Conservation (phyloP, 1,140 invertebrate genomes). For the Lordiphosa stackelbergi region DNA sequence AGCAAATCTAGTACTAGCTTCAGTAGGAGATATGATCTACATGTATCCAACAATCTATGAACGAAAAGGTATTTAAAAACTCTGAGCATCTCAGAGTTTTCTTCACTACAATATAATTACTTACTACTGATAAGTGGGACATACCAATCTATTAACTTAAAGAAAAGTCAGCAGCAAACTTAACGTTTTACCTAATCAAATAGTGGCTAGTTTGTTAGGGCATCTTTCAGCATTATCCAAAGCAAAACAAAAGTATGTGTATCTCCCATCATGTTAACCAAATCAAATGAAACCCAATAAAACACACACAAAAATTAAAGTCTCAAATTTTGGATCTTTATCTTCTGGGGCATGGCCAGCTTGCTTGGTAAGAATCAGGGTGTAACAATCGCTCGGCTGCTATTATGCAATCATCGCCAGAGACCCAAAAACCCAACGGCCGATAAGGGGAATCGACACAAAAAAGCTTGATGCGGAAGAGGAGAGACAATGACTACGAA, state of each 20-base stretch:
- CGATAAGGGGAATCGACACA: slow-evolving; percentile 48
- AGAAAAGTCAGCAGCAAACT: slow-evolving; percentile 23
- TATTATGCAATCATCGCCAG: slow-evolving; percentile 47
- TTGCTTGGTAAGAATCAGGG: slow-evolving; percentile 30
- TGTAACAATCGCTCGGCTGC: not conserved
- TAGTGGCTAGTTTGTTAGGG: slow-evolving; percentile 40
- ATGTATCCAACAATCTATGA: slow-evolving; percentile 21
- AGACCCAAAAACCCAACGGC: slow-evolving; percentile 20
- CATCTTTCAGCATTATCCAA: slow-evolving; percentile 38
- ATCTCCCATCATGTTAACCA: slow-evolving; percentile 62
- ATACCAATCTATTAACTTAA: slow-evolving; percentile 35
- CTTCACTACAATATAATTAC: slow-evolving; percentile 32
- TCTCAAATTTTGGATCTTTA: slow-evolving; percentile 1
- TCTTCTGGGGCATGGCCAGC: not conserved
- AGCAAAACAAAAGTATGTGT: slow-evolving; percentile 34
- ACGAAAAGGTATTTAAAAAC: slow-evolving; percentile 14
- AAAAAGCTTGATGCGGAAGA: slow-evolving; percentile 53
- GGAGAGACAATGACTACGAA: slow-evolving; percentile 24
- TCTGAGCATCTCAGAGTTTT: slow-evolving; percentile 7
- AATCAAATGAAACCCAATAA: slow-evolving; percentile 47
- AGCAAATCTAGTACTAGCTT: slow-evolving; percentile 17
- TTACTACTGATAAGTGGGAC: slow-evolving; percentile 24
- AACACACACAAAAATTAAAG: slow-evolving; percentile 33
- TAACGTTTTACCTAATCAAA: slow-evolving; percentile 32
- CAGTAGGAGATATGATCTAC: slow-evolving; percentile 7